Percentiles rank a stretch among this genome's conserved stretches.
Evolutionary conservation across 2,797 vertebrate genomes (phyloP).

Genomic region (Taeniopygia guttata): DNA sequence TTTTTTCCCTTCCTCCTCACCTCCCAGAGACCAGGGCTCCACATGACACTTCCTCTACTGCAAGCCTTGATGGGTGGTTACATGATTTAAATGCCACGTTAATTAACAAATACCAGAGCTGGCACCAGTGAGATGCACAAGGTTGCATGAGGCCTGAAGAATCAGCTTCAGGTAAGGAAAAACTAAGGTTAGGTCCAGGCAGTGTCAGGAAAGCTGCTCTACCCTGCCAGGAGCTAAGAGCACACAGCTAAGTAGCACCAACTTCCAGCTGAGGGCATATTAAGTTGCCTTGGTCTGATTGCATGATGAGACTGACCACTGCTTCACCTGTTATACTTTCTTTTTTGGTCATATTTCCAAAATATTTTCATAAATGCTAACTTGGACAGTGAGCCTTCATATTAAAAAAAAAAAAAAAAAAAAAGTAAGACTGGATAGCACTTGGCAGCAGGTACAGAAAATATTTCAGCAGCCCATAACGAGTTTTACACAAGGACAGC

Average conservation of each 20-base stretch:
- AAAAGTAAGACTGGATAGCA: neutral
- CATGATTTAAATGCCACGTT: neutral
- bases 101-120: neutral
- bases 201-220: neutral
- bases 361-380: slow-evolving; percentile 1
- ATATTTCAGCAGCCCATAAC: slow-evolving; percentile 24
- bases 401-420: neutral
- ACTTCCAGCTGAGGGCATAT: neutral
- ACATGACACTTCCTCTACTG: neutral
- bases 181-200: neutral
- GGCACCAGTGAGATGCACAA: neutral
- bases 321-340: neutral
- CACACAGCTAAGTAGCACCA: neutral
- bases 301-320: neutral
- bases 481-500: slow-evolving; percentile 24
- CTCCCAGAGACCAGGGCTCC: neutral
- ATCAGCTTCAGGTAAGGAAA: neutral
- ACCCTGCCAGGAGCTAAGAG: neutral
- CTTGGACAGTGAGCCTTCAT: neutral
- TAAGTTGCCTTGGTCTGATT: neutral
- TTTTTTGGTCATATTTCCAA: neutral
- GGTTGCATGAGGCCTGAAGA: neutral
- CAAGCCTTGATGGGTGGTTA: neutral
- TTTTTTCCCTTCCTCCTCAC: neutral
- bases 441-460: slow-evolving; percentile 48